Evolutionary conservation across 2,888 invertebrate species (phyloP).

Genomic region (Prenolepis imparis): DNA sequence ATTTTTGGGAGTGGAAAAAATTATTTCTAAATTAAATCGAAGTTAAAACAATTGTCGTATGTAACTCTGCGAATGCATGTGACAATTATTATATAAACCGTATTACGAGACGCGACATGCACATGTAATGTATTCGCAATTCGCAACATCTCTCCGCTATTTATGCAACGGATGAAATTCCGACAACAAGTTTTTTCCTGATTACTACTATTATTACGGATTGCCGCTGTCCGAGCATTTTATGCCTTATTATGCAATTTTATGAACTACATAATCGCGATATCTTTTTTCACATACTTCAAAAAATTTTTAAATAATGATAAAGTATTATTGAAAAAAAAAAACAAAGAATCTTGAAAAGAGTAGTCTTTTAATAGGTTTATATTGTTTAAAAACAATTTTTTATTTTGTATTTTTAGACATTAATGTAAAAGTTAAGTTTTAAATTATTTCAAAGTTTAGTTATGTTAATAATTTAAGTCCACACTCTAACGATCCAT

Average conservation of each 20-base stretch:
- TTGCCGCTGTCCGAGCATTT: background rate
- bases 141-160: conserved; percentile 14
- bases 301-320: background rate
- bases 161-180: conserved; percentile 13
- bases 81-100: conserved; percentile 22
- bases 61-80: background rate
- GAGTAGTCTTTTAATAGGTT: background rate
- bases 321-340: background rate
- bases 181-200: background rate
- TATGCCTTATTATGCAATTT: background rate
- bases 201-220: conserved; percentile 1
- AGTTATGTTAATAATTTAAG: background rate
- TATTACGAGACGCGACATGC: background rate
- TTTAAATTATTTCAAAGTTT: background rate
- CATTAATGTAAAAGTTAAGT: background rate
- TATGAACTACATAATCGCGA: background rate
- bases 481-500: background rate
- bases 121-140: background rate
- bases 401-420: conserved; percentile 6
- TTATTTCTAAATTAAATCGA: background rate
- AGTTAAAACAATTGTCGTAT: background rate
- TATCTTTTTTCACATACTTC: background rate
- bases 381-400: background rate
- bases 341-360: background rate
- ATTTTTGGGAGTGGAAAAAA: background rate